Conservation (phyloP, 2,888 invertebrate genomes). For the Lymantria monacha region DNA sequence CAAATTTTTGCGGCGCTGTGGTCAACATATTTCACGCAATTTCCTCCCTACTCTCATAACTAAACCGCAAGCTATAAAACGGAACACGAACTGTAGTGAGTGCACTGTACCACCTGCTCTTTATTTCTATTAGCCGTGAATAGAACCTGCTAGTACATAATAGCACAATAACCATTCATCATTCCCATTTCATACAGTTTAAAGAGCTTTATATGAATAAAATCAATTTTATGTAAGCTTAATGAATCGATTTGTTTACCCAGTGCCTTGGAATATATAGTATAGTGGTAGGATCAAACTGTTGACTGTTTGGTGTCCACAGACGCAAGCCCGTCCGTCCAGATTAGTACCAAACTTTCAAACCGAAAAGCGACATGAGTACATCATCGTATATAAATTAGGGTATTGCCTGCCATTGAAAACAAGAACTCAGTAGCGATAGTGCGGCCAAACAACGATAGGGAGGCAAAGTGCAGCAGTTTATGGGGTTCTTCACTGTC, state of each 20-base stretch:
- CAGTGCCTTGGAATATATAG: slow-evolving; percentile 1
- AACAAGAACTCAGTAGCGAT: no score
- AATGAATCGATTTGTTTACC: neutral
- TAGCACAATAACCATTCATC: slow-evolving; percentile 16
- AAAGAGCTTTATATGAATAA: slow-evolving; percentile 8
- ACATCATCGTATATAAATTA: no score
- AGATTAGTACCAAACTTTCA: no score
- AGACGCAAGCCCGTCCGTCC: no score
- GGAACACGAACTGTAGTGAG: slow-evolving; percentile 25
- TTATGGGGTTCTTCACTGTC: no score
- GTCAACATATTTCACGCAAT: slow-evolving; percentile 26
- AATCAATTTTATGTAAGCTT: slow-evolving; percentile 11
- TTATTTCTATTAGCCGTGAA: slow-evolving; percentile 30
- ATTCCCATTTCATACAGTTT: slow-evolving; percentile 9
- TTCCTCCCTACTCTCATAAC: slow-evolving; percentile 24
- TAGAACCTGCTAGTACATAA: slow-evolving; percentile 16
- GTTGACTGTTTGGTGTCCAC: no score
- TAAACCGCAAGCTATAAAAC: slow-evolving; percentile 30
- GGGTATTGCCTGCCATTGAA: no score
- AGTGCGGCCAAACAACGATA: no score
- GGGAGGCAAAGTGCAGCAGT: no score
- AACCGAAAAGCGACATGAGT: no score
- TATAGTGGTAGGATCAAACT: no score
- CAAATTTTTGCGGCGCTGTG: slow-evolving; percentile 19
- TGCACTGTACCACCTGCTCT: slow-evolving; percentile 33